Base-by-base conservation (phyloP, 2,113 vertebrate species). In the Amia ocellicauda region DNA sequence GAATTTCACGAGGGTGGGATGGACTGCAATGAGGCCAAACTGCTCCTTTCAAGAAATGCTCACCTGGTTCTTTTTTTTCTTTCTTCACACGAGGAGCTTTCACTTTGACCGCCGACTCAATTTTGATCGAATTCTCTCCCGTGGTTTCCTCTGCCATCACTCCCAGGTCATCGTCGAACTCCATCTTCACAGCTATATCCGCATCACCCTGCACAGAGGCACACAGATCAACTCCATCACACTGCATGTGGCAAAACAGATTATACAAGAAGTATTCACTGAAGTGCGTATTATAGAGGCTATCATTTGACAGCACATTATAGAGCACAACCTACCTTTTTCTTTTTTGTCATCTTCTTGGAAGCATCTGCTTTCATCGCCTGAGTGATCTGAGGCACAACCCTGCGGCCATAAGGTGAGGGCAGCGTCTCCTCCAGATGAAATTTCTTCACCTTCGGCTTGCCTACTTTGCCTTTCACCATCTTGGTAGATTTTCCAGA, bases 381-480 rank as follows among this genome's bases (percentile, higher is more conserved):
- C 69, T 82, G 90, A 0, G 91, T 91, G 58, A 95, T 87, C 28
- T 95, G 92, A 4, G 97, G 97, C 68, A 95, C 90, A 73, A 99
- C 84, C 77, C 95, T 88, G 64, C 97, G 93, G 3, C 93, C 97
- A 29, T 88, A 96, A 0, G 93, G 93, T 1, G 97, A 98, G 0
- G 97, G 96, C 87, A 96, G 67, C 0, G 96, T 98, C 83, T 99
- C 97, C 77, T 97, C 95, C 74, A 98, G 68, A 28, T 95, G 93
- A 75, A 98, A 72, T 78, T 94, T 98, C 88, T 96, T 97, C 47
- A 85, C 86, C 78, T 98, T 99, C 52, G 94, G 93, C 80, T 98
- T 98, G 52, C 97, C 96, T 67, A 98, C 90, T 86, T 98, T 98
- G n/a, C 96, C 95, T 82, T 98, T 99, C 70, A 99, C 87, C 72